Percentiles rank a stretch among this genome's conserved stretches.
phyloP scores from a whole-genome alignment of 2,113 vertebrate genomes.

The Mesembrinibis cayennensis region DNA sequence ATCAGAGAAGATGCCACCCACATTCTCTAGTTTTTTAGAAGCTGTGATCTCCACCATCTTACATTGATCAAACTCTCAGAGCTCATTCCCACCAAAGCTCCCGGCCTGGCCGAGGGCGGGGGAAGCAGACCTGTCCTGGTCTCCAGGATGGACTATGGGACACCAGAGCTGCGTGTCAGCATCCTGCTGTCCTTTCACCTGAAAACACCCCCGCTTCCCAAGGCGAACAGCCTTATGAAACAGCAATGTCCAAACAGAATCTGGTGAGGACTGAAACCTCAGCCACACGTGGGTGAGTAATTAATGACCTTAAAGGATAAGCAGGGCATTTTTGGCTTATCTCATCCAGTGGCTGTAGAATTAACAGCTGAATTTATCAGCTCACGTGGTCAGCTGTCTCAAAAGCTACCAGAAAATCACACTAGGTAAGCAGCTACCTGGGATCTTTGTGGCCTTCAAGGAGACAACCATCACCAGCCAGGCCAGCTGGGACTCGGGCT shows the following conservation, averaged over 20 bases:
- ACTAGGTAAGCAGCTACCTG: not conserved
- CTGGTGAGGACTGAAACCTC: not conserved
- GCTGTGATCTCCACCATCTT: not conserved
- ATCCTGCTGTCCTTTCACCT: not conserved
- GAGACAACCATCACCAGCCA: not conserved
- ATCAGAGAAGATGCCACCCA: not conserved
- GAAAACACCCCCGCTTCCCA: not conserved
- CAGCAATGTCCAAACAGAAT: not conserved
- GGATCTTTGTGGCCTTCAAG: not conserved
- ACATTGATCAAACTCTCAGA: not conserved
- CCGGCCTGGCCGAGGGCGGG: not conserved
- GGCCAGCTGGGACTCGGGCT: not conserved
- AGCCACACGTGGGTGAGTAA: not conserved
- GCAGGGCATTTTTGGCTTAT: not conserved
- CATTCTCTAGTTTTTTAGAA: not conserved
- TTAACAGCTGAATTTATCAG: not conserved
- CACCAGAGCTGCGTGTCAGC: not conserved
- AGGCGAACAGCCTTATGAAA: not conserved
- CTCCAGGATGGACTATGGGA: not conserved
- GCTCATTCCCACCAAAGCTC: not conserved
- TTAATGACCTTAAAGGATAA: not conserved
- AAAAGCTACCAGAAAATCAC: not conserved
- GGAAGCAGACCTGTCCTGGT: not conserved
- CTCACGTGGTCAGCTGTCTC: fast-evolving
- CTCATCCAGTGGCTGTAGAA: not conserved